phyloP scores from a whole-genome alignment of 2,797 vertebrate species.

The Poeciliopsis presidionis region DNA sequence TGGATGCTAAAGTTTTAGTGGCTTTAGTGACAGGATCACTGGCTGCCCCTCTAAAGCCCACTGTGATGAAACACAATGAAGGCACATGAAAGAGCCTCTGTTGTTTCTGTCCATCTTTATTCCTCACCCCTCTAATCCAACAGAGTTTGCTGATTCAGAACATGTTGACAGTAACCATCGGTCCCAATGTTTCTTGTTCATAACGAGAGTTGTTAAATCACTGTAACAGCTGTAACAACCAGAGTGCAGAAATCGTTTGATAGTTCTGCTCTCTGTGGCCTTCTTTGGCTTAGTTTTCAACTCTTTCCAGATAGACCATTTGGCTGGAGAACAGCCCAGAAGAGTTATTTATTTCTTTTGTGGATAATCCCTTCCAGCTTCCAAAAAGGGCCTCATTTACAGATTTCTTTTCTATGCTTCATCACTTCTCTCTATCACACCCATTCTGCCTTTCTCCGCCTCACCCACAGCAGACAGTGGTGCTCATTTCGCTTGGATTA shows the following conservation, averaged over 20 bases:
- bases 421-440: constrained; percentile 57
- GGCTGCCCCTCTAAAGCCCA: constrained; percentile 41
- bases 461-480: constrained; percentile 72
- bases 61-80: constrained; percentile 68
- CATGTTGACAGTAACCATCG: constrained; percentile 52
- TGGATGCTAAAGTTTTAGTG: constrained; percentile 59
- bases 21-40: constrained; percentile 50
- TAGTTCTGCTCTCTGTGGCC: constrained; percentile 38
- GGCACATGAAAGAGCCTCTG: constrained; percentile 69
- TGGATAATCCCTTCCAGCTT: constrained; percentile 72
- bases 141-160: constrained; percentile 63
- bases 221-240: constrained; percentile 13
- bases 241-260: constrained; percentile 40
- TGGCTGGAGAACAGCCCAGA: constrained; percentile 63
- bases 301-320: constrained; percentile 64
- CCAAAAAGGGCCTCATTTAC: constrained; percentile 75
- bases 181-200: constrained; percentile 32
- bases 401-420: constrained; percentile 71
- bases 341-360: constrained; percentile 36
- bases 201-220: constrained; percentile 33
- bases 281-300: constrained; percentile 44
- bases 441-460: constrained; percentile 50
- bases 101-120: constrained; percentile 23
- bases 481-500: constrained; percentile 74
- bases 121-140: constrained; percentile 62